Base-by-base conservation (phyloP, 2,888 invertebrate species). In the Archips crataeganus region DNA sequence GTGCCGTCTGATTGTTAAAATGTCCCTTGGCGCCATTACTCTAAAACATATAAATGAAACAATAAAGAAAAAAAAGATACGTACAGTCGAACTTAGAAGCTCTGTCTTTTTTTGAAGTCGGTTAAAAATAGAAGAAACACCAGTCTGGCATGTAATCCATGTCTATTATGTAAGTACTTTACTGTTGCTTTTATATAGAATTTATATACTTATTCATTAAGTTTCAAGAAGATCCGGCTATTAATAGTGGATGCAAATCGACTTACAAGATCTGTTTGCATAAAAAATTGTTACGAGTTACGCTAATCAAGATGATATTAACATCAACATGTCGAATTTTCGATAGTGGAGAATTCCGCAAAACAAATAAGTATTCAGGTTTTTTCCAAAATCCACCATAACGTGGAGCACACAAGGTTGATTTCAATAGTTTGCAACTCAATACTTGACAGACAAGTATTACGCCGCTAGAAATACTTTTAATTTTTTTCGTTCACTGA, bases 1-100 rank as follows among this genome's bases (percentile, higher is more conserved):
- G 90, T 11, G 86, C 81, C 0, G 89, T 81, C 61, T 76, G 9
- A 76, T 90, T 90, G 80, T 84, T 87, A 82, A 63, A 87, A 75
- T 85, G 89, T 0, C 75, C 79, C 3, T 81, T 84, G 0, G 74
- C 57, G 10, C 78, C 80, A 63, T 77, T 6, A 70, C 73, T 70
- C 82, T 84, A 39, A 39, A 49, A 10, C 13, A 23, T 6, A 51
- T 51, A 2, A 51, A n/a, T 51, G 3, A 6, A 45, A 45, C 11
- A 45, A 45, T 45, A 11, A 45, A 45, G 11, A 45, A 45, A 45
- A 3, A 11, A 45, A 3, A 23, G 23, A 23, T 23, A 23, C 23
- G 1, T 23, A 23, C 23, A 23, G 23, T 23, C 23, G 23, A 23
- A 23, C 23, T 1, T 23, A 23, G 23, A 23, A 23, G 1, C 23